phyloP scores from a whole-genome alignment of 2,888 invertebrate genomes.

The Troides helena region DNA sequence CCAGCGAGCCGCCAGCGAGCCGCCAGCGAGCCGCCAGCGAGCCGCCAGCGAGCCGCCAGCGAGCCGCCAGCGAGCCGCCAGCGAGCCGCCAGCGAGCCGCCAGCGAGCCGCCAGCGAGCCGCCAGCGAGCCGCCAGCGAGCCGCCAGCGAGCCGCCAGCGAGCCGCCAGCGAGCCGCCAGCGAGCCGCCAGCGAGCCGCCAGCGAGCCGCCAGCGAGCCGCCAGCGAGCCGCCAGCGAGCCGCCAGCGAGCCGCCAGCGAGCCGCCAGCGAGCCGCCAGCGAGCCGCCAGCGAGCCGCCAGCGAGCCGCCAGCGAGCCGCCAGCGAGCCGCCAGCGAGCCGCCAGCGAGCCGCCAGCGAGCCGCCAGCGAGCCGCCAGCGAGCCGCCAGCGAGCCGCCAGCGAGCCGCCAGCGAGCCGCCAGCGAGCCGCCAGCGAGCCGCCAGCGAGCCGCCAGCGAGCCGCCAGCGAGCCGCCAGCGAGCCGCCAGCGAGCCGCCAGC shows the following conservation, averaged over 20 bases:
- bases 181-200: conserved; percentile 35
- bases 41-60: conserved; percentile 36
- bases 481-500: conserved; percentile 33
- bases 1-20: conserved; percentile 28
- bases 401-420: conserved; percentile 31
- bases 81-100: conserved; percentile 35
- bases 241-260: conserved; percentile 36
- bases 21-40: conserved; percentile 31
- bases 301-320: conserved; percentile 31
- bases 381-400: conserved; percentile 35
- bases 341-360: conserved; percentile 36
- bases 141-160: conserved; percentile 36
- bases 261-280: conserved; percentile 9
- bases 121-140: conserved; percentile 29
- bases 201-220: conserved; percentile 31
- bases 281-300: conserved; percentile 35
- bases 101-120: conserved; percentile 30
- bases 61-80: conserved; percentile 12
- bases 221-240: conserved; percentile 29
- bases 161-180: conserved; percentile 11
- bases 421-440: conserved; percentile 27
- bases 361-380: conserved; percentile 9
- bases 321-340: conserved; percentile 28
- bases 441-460: conserved; percentile 36
- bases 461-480: conserved; percentile 22